phyloP scores from a whole-genome alignment of 2,113 vertebrate genomes.

The Paratilapia polleni region DNA sequence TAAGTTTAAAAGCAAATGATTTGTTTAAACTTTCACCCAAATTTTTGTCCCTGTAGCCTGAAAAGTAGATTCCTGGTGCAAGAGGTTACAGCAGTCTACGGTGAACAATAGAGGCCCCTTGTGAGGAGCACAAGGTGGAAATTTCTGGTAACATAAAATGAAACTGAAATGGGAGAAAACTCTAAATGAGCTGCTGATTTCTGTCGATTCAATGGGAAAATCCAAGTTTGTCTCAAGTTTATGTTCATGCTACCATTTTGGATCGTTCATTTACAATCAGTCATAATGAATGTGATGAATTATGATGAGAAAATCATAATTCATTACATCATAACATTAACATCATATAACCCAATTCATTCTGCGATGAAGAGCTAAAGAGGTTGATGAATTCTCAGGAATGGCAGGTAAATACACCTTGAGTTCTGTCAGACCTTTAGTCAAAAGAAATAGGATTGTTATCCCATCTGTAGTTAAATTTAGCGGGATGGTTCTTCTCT shows the following conservation, averaged over 20 bases:
- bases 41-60: background rate
- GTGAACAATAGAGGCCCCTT: background rate
- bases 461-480: background rate
- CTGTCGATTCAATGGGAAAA: background rate
- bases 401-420: background rate
- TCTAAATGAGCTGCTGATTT: background rate
- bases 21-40: background rate
- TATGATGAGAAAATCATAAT: background rate
- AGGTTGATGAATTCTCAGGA: background rate
- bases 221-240: background rate
- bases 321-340: fast-evolving
- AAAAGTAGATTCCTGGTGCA: background rate
- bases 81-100: background rate
- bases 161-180: background rate
- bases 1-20: background rate
- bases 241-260: background rate
- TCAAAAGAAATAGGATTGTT: background rate
- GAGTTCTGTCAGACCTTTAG: background rate
- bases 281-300: background rate
- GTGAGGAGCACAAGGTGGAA: background rate
- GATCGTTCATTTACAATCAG: background rate
- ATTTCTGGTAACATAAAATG: background rate
- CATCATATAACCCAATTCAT: background rate
- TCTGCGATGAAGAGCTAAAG: background rate
- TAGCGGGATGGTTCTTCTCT: background rate